Percentiles rank a stretch among this genome's conserved stretches.
These are phyloP conservation scores for Caenorhabditis parvicauda DNA, from an alignment of 2,888 invertebrate genomes.

Conservation along the genomic window DNA sequence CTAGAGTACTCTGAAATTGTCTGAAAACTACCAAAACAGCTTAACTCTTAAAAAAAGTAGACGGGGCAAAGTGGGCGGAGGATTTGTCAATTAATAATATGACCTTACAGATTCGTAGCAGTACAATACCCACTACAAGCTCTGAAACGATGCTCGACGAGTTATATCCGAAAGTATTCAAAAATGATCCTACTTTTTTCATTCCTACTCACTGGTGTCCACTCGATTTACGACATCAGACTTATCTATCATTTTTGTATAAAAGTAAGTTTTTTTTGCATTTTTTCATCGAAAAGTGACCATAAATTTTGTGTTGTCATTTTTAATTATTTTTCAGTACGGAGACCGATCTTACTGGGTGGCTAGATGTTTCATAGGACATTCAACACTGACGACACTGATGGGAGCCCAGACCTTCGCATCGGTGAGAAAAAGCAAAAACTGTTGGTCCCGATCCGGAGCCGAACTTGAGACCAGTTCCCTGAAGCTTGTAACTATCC, in stretches of 20 bases:
- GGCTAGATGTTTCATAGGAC: slow-evolving; percentile 40
- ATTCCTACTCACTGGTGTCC: slow-evolving; percentile 21
- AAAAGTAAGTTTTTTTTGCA: slow-evolving; percentile 1
- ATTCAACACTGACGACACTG: slow-evolving; percentile 26
- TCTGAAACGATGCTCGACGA: slow-evolving; percentile 33
- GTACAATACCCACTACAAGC: slow-evolving; percentile 47
- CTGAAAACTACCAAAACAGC: not conserved
- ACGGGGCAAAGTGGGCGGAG: not conserved
- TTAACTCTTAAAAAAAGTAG: not conserved
- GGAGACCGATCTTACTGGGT: slow-evolving; percentile 33
- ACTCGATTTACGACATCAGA: slow-evolving; percentile 36
- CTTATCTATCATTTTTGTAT: slow-evolving; percentile 44
- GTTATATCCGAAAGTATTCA: slow-evolving; percentile 29
- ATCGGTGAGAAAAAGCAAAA: slow-evolving; percentile 15
- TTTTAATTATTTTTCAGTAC: slow-evolving; percentile 18
- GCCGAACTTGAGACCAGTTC: too few relatives aligned
- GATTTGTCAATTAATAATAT: not conserved
- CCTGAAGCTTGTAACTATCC: too few relatives aligned
- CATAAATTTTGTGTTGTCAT: not conserved
- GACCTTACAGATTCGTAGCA: slow-evolving; percentile 43
- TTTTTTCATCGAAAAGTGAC: not conserved
- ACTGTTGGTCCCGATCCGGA: too few relatives aligned
- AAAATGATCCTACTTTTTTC: slow-evolving; percentile 34
- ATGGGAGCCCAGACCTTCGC: slow-evolving; percentile 32
- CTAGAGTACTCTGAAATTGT: too few relatives aligned